Evolutionary conservation across 2,888 invertebrate genomes (phyloP), one percentile per base, ranked within the genome.

Genomic region (Scaptomyza caliginosa): DNA sequence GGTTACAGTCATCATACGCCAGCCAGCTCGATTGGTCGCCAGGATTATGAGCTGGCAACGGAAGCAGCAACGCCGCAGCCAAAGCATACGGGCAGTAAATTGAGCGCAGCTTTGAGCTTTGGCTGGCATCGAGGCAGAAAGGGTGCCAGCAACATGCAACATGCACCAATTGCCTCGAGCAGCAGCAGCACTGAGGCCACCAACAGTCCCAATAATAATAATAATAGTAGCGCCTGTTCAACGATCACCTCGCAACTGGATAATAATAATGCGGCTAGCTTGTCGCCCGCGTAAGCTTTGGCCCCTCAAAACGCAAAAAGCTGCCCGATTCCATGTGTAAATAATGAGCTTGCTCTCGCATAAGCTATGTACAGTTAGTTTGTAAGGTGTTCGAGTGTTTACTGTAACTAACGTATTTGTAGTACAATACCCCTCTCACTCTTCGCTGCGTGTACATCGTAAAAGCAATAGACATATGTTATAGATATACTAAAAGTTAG

Each of bases 1-100:
- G 96, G 96, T 8, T 96, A 96, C 91, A 96, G 96, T 90, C 96
- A 96, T 91, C 90, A 91, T 32, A 91, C 91, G 51, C 91, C 91
- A 2, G 88, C 90, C 28, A 91, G 90, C 3, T 90, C 90, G 2
- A 89, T 90, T 34, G 90, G 90, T 0, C 86, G 90, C 0, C 88
- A 89, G 60, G 89, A 89, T 13, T 89, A 89, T 55, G 90, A 90
- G 34, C 68, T 89, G 45, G 67, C 83, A 80, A 36, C 77, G 74
- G 10, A 72, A 10, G 6, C 46, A 21, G 10, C 19, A 1, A 3
- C n/a, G 8, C 0, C 39, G 13, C 46, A 46, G 21, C 32, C 19
- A 3, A 19, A 74, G 16, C 72, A 57, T 11, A 77, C 83, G 39
- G 72, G 85, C 11, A 90, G 81, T 54, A 90, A 89, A 48, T 69